Evolutionary conservation across 1,140 invertebrate genomes (phyloP).

Genomic region (Lasioglossum baleicum): DNA sequence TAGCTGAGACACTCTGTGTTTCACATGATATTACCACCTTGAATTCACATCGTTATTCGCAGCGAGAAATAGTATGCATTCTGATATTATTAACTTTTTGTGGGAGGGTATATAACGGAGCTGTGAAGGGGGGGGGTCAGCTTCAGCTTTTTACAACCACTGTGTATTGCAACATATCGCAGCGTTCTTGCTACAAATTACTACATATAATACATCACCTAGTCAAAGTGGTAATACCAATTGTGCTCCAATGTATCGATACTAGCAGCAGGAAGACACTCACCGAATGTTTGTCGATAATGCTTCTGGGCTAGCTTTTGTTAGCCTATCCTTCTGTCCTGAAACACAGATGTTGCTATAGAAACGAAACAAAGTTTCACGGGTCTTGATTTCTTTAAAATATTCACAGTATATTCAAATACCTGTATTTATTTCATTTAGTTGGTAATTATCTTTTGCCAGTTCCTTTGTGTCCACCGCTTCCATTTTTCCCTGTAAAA

Average conservation of each 20-base stretch:
- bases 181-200: not conserved
- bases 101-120: no score
- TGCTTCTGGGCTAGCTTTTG: not conserved
- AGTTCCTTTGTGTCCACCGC: not conserved
- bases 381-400: no score
- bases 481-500: slow-evolving; percentile 29
- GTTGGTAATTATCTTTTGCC: not conserved
- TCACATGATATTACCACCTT: no score
- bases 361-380: no score
- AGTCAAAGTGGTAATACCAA: no score
- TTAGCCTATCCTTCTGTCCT: not conserved
- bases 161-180: not conserved
- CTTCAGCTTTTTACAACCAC: no score
- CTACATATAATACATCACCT: not conserved
- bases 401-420: not conserved
- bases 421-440: slow-evolving; percentile 7
- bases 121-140: no score
- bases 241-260: not conserved
- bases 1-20: no score
- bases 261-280: not conserved
- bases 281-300: not conserved
- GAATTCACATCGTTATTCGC: no score
- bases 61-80: no score
- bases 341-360: not conserved
- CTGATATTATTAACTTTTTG: no score